These are phyloP conservation scores for Sicus ferrugineus DNA, from an alignment of 2,888 invertebrate genomes.

Conservation along the genomic window DNA sequence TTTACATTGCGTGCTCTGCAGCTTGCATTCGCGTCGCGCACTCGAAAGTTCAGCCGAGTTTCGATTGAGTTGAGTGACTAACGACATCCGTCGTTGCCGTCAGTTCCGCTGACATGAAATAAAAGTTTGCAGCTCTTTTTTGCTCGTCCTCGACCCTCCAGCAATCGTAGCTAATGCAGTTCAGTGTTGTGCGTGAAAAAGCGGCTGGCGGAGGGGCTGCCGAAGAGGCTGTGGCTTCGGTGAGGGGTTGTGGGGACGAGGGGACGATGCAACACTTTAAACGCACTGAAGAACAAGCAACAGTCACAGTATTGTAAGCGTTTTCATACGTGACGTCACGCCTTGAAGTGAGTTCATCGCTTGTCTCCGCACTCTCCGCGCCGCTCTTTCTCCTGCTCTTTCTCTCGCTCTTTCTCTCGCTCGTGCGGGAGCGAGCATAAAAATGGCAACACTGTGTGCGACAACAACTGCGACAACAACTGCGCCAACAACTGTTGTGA, in stretches of 20 bases:
- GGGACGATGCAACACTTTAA: no score
- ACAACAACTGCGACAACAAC: not conserved
- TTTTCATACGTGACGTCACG: no score
- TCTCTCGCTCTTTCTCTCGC: not conserved
- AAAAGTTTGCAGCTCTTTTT: slow-evolving; percentile 7
- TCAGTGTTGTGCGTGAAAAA: no score
- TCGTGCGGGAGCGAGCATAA: not conserved
- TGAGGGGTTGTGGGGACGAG: no score
- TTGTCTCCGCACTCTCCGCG: not conserved
- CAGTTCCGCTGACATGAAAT: slow-evolving; percentile 31
- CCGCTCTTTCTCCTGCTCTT: not conserved
- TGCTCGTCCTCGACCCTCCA: not conserved
- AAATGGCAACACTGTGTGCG: no score
- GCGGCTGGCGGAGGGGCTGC: not conserved
- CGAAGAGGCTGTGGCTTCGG: no score
- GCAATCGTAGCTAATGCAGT: not conserved
- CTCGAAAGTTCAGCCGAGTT: slow-evolving; percentile 23
- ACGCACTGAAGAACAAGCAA: no score
- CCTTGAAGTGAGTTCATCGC: no score
- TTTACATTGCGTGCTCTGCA: not conserved
- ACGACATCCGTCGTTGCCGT: slow-evolving; percentile 35
- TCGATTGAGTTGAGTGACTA: slow-evolving; percentile 28
- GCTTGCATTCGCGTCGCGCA: not conserved
- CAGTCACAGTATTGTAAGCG: no score
- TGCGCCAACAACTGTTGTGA: not conserved